These are phyloP conservation scores for Sitta carolinensis DNA, from an alignment of 2,797 vertebrate genomes.

Conservation along the genomic window DNA sequence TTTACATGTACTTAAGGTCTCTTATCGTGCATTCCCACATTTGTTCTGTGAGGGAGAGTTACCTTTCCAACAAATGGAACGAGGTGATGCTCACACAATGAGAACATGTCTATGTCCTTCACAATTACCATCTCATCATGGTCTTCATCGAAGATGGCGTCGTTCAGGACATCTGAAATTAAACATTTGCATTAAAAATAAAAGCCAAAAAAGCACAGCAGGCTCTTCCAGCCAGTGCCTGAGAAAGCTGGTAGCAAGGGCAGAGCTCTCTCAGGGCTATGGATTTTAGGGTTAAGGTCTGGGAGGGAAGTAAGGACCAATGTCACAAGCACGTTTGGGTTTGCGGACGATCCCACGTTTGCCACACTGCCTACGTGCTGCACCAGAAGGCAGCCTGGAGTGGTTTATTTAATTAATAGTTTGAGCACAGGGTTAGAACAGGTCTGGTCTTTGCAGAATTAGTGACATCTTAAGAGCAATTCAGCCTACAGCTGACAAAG, in stretches of 20 bases:
- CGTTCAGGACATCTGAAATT: conserved; percentile 90
- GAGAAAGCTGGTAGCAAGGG: background rate
- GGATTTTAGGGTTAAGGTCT: background rate
- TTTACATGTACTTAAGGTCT: background rate
- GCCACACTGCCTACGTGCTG: background rate
- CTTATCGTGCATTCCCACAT: background rate
- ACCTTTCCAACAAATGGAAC: conserved; percentile 97
- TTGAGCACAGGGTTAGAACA: background rate
- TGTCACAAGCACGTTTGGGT: rapidly evolving
- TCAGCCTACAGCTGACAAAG: background rate
- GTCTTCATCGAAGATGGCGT: conserved; percentile 97
- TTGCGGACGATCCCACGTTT: rapidly evolving
- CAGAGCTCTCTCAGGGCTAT: background rate
- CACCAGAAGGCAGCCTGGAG: background rate
- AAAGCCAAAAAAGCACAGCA: background rate
- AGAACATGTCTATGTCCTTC: conserved; percentile 99
- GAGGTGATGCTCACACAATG: conserved; percentile 98
- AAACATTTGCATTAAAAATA: conserved; percentile 17
- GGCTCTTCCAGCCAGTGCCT: background rate
- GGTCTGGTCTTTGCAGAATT: background rate
- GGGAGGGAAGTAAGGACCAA: background rate
- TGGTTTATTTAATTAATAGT: background rate
- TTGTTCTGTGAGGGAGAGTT: conserved; percentile 56
- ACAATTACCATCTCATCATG: conserved; percentile 99
- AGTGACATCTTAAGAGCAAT: background rate